phyloP scores from a whole-genome alignment of 2,113 vertebrate species.

The Callopanchax toddi region DNA sequence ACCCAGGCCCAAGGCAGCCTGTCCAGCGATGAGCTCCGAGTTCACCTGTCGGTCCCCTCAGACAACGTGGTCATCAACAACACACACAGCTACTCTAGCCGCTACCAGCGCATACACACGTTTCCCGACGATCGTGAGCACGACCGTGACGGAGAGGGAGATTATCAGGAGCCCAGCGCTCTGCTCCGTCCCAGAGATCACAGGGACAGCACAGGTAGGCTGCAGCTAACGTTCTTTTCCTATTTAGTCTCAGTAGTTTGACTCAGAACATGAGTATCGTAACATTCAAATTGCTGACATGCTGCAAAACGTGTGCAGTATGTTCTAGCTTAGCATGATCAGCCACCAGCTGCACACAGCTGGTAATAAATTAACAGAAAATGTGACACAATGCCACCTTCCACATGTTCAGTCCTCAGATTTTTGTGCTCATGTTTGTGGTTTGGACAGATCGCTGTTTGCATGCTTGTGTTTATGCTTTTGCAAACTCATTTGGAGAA shows the following conservation, averaged over 20 bases:
- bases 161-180: constrained; percentile 89
- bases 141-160: constrained; percentile 72
- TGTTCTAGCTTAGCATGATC: constrained; percentile 14
- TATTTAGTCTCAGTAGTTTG: background rate
- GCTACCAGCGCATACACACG: constrained; percentile 88
- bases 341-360: constrained; percentile 2
- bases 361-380: constrained; percentile 2
- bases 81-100: constrained; percentile 85
- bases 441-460: constrained; percentile 19
- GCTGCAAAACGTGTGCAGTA: constrained; percentile 20
- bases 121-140: constrained; percentile 78
- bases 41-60: constrained; percentile 87
- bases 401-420: constrained; percentile 16
- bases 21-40: constrained; percentile 88
- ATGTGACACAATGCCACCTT: constrained; percentile 8
- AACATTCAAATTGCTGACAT: background rate
- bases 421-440: constrained; percentile 14
- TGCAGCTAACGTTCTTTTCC: background rate
- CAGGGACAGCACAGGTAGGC: constrained; percentile 83
- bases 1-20: constrained; percentile 86
- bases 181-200: constrained; percentile 83
- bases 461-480: constrained; percentile 16
- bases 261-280: constrained; percentile 3
- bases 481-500: constrained; percentile 21
- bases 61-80: constrained; percentile 96